These are phyloP conservation scores for Phengaris alcon DNA, from an alignment of 2,888 invertebrate genomes.

Conservation along the genomic window DNA sequence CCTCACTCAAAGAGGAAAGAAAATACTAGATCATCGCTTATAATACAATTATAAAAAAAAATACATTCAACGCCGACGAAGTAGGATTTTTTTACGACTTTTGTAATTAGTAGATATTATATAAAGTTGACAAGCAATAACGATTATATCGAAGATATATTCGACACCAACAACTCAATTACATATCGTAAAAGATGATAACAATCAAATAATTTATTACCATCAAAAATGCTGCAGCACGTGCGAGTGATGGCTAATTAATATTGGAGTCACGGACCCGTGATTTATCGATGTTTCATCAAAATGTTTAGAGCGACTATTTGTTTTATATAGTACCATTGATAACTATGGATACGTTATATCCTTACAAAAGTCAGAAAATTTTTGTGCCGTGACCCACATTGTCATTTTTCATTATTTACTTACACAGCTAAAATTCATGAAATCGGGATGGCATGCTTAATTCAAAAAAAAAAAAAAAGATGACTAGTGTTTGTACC, in stretches of 20 bases:
- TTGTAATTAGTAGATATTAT: neutral
- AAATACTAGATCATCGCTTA: too few species aligned
- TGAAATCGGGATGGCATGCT: too few species aligned
- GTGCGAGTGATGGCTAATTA: constrained; percentile 21
- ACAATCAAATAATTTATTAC: constrained; percentile 15
- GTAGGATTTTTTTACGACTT: neutral
- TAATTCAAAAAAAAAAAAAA: too few species aligned
- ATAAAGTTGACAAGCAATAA: neutral
- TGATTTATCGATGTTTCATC: constrained; percentile 20
- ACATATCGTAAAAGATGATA: constrained; percentile 14
- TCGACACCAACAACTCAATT: constrained; percentile 9
- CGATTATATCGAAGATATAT: neutral
- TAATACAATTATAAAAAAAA: too few species aligned
- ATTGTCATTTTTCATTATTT: too few species aligned
- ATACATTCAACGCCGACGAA: too few species aligned
- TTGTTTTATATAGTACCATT: neutral
- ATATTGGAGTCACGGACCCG: constrained; percentile 22
- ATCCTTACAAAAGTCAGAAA: too few species aligned
- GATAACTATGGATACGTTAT: too few species aligned
- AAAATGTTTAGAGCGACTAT: constrained; percentile 22
- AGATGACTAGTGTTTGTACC: too few species aligned
- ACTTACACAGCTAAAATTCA: too few species aligned
- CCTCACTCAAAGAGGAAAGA: too few species aligned
- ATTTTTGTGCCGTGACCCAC: too few species aligned
- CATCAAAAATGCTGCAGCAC: constrained; percentile 24